Percentiles rank a stretch among this genome's conserved stretches.
Conservation (phyloP, 2,888 invertebrate genomes). For the Steinernema scapterisci region DNA sequence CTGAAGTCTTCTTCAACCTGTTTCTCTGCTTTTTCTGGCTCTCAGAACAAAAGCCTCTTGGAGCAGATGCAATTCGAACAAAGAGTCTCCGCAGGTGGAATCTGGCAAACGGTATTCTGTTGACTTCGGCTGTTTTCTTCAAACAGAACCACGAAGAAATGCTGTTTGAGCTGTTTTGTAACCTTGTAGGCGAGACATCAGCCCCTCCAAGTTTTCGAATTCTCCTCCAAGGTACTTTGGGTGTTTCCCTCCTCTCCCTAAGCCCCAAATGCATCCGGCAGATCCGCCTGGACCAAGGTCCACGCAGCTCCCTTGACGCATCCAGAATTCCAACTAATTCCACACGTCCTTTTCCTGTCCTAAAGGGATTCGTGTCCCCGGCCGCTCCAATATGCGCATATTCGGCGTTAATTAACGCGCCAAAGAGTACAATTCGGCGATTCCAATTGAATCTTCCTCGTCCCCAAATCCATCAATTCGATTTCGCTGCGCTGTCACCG, state of each 20-base stretch:
- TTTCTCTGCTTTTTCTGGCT: too few relatives aligned
- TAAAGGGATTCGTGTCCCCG: not conserved
- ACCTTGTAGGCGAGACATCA: not conserved
- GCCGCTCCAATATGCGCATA: conserved; percentile 26
- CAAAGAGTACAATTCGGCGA: not conserved
- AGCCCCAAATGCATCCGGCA: not conserved
- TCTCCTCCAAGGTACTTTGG: not conserved
- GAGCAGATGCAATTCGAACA: too few relatives aligned
- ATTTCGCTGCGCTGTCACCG: not conserved
- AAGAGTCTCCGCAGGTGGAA: too few relatives aligned
- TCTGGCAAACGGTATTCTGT: too few relatives aligned
- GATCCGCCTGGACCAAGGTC: not conserved
- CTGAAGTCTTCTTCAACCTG: too few relatives aligned
- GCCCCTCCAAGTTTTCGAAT: not conserved
- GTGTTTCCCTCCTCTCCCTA: not conserved
- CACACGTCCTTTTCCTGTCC: not conserved
- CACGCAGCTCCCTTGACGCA: not conserved
- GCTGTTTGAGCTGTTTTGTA: too few relatives aligned
- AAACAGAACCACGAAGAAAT: too few relatives aligned
- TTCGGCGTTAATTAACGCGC: conserved; percentile 14
- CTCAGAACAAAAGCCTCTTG: too few relatives aligned
- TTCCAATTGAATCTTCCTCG: not conserved
- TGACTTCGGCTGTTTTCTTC: too few relatives aligned
- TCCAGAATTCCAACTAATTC: not conserved
- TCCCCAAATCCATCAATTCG: not conserved